A percentile compares a stretch with the other conserved stretches of the same genome.
Conservation (phyloP, 2,797 vertebrate genomes). For the Hoplostethus mediterraneus region DNA sequence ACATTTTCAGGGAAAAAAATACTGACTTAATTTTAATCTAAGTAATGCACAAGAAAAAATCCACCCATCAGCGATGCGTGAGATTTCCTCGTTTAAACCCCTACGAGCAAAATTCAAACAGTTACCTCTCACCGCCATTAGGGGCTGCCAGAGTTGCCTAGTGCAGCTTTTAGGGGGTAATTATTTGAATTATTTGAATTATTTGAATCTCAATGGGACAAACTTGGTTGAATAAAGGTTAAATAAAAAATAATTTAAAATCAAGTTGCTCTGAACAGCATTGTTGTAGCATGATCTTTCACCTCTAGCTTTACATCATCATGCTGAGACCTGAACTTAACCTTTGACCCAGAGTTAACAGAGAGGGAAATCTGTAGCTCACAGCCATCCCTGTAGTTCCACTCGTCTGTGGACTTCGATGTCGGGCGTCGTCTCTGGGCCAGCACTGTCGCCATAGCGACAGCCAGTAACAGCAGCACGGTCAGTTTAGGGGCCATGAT, state of each 20-base stretch:
- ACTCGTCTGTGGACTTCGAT: constrained; percentile 62
- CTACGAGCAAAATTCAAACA: no score
- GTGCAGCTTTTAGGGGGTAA: no score
- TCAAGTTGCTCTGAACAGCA: background rate
- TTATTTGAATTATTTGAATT: no score
- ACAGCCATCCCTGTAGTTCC: constrained; percentile 87
- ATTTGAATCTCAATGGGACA: no score
- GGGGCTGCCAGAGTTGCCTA: no score
- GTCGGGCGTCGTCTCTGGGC: constrained; percentile 75
- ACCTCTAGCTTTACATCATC: constrained; percentile 53
- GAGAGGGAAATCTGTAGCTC: constrained; percentile 65
- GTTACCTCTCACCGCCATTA: no score
- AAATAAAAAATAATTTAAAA: background rate
- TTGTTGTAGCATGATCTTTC: constrained; percentile 38
- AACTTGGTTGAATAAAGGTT: no score
- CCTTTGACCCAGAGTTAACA: constrained; percentile 52
- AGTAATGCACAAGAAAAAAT: no score
- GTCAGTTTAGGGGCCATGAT: constrained; percentile 78
- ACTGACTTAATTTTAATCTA: no score
- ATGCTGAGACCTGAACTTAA: constrained; percentile 51
- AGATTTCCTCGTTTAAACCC: no score
- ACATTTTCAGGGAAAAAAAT: no score
- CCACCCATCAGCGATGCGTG: no score
- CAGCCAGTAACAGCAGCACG: constrained; percentile 71
- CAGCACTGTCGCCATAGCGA: constrained; percentile 61